These are phyloP conservation scores for Actinostola sp. DNA, from an alignment of 92 coral and sea anemone genomes.

Conservation along the genomic window DNA sequence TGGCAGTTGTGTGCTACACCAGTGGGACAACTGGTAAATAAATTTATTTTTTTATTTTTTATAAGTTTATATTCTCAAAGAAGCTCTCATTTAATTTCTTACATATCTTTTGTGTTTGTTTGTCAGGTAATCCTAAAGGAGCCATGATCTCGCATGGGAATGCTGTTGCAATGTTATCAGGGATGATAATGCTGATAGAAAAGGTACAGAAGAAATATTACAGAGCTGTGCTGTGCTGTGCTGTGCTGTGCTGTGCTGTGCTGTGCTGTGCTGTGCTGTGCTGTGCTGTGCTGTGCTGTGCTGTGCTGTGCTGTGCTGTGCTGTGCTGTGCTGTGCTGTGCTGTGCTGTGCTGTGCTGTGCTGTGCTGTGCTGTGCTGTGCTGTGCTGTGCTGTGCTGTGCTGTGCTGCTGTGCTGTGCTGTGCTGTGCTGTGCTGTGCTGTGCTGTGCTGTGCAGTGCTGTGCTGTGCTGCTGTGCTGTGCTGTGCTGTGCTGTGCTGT, in stretches of 20 bases:
- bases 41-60: too few relatives aligned
- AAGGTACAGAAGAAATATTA: conserved; percentile 57
- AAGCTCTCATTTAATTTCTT: background rate
- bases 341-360: too few relatives aligned
- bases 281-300: too few relatives aligned
- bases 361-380: too few relatives aligned
- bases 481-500: conserved; percentile 41
- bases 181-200: conserved; percentile 57
- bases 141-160: conserved; percentile 92
- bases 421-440: too few relatives aligned
- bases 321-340: too few relatives aligned
- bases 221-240: too few relatives aligned
- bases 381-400: too few relatives aligned
- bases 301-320: too few relatives aligned
- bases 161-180: conserved; percentile 76
- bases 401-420: too few relatives aligned
- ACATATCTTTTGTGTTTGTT: conserved; percentile 1
- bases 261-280: too few relatives aligned
- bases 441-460: conserved; percentile 27
- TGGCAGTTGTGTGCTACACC: conserved; percentile 93
- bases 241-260: too few relatives aligned
- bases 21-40: conserved; percentile 94
- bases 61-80: background rate
- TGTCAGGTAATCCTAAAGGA: conserved; percentile 93
- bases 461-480: conserved; percentile 25